Base-by-base conservation (phyloP, 2,888 invertebrate genomes). In the Emmelina monodactyla region DNA sequence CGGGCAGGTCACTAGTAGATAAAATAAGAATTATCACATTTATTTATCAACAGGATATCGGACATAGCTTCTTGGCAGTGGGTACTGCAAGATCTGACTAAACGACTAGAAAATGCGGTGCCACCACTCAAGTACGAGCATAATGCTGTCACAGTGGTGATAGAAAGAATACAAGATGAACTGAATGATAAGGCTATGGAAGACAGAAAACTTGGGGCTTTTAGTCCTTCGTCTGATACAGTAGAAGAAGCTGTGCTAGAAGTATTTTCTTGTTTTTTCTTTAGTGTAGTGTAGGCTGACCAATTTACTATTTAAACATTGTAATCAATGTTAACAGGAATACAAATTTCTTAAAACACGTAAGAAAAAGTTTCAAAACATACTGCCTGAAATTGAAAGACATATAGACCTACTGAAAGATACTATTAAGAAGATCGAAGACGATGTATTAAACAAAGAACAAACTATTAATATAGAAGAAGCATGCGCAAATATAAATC, bases 51-150 rank as follows among this genome's bases (percentile, higher is more conserved):
- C n/a, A 76, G 78, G 53, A 67, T 79, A 41, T 58, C 76, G 37
- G 72, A 75, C 15, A 60, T 79, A 35, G 53, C 60, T 2, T 72
- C 75, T 5, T 79, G 78, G 78, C 62, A 59, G 3, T 78, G 78
- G 78, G 72, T 78, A 0, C 46, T 78, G 0, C 52, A 63, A 37
- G 78, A 79, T 37, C 49, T 79, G 2, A 50, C 54, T 0, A 66
- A 63, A 38, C 65, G 78, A 2, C 44, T 79, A 2, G 53, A 57
- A 2, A 73, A 75, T 7, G 61, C 63, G 0, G 49, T 62, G 9
- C 49, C 31, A 0, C 50, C 61, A 2, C 50, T 79, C 1, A 47
- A 52, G 5, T 56, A 79, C 28, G 78, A 79, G 38, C 59, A 60
- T 22, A 61, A 69, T 2, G 70, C 76, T 2, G 39, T 76, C 0